phyloP scores from a whole-genome alignment of 2,113 vertebrate genomes.

The Eubucco bourcierii region DNA sequence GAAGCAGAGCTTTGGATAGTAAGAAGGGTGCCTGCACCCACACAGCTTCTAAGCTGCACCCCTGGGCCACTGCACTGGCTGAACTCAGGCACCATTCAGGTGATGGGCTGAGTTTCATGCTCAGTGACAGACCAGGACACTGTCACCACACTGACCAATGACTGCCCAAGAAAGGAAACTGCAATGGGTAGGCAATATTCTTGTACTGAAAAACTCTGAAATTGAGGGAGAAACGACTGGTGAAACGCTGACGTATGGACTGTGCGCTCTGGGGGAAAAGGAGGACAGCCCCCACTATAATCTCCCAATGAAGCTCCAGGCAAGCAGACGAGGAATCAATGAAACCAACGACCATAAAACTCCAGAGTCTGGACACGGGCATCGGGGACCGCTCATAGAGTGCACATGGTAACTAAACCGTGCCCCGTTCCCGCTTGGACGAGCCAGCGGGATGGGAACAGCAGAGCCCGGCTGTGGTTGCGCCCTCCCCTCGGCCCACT shows the following conservation, averaged over 20 bases:
- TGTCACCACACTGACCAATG: fast-evolving
- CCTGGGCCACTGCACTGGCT: fast-evolving
- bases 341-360: fast-evolving
- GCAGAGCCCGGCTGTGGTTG: fast-evolving
- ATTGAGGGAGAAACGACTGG: fast-evolving
- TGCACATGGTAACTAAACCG: fast-evolving
- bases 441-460: fast-evolving
- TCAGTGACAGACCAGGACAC: fast-evolving
- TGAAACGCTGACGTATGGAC: not conserved
- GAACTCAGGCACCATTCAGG: not conserved
- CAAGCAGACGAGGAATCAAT: fast-evolving
- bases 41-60: not conserved
- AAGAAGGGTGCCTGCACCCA: fast-evolving
- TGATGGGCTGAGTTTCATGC: fast-evolving
- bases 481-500: constrained; percentile 84
- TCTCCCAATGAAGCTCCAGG: fast-evolving
- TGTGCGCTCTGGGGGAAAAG: fast-evolving
- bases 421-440: fast-evolving
- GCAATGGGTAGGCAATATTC: fast-evolving
- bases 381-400: fast-evolving
- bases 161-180: fast-evolving
- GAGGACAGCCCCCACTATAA: fast-evolving
- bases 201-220: fast-evolving
- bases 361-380: fast-evolving
- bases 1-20: not conserved